Evolutionary conservation across 2,888 invertebrate species (phyloP).

Genomic region (Drosophila silvestris): DNA sequence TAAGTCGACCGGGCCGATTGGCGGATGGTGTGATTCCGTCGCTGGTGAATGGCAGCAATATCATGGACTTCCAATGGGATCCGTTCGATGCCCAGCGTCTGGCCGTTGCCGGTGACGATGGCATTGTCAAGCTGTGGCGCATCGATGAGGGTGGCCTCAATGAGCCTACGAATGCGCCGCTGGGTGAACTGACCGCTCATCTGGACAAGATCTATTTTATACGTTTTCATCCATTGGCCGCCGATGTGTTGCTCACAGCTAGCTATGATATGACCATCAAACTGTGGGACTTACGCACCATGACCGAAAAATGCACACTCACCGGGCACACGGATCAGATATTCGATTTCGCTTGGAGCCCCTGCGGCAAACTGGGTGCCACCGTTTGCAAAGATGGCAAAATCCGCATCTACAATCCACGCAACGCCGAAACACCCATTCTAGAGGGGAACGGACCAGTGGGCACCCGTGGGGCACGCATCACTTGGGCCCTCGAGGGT

Average conservation of each 20-base stretch:
- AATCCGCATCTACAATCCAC: conserved; percentile 91
- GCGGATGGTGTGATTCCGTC: conserved; percentile 94
- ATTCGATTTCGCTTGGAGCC: conserved; percentile 97
- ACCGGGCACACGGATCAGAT: conserved; percentile 94
- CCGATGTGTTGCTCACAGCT: conserved; percentile 94
- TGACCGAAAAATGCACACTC: conserved; percentile 88
- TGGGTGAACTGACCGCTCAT: conserved; percentile 91
- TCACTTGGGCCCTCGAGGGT: conserved; percentile 95
- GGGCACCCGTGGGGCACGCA: conserved; percentile 95
- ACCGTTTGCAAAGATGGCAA: conserved; percentile 96
- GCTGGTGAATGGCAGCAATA: conserved; percentile 94
- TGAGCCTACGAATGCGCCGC: conserved; percentile 92
- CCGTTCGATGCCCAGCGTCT: conserved; percentile 93
- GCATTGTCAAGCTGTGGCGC: conserved; percentile 92
- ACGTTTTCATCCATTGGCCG: conserved; percentile 95
- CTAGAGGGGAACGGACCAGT: conserved; percentile 93
- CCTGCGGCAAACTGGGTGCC: conserved; percentile 93
- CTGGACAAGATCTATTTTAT: conserved; percentile 96
- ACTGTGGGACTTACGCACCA: conserved; percentile 92
- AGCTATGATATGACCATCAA: conserved; percentile 96
- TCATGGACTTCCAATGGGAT: conserved; percentile 98
- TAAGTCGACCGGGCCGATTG: conserved; percentile 91
- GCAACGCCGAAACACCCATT: conserved; percentile 88
- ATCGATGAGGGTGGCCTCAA: conserved; percentile 89
- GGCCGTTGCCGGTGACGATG: conserved; percentile 96